Evolutionary conservation across 1,140 invertebrate species (phyloP), one percentile per base, ranked within the genome.

Genomic region (Chymomyza costata): DNA sequence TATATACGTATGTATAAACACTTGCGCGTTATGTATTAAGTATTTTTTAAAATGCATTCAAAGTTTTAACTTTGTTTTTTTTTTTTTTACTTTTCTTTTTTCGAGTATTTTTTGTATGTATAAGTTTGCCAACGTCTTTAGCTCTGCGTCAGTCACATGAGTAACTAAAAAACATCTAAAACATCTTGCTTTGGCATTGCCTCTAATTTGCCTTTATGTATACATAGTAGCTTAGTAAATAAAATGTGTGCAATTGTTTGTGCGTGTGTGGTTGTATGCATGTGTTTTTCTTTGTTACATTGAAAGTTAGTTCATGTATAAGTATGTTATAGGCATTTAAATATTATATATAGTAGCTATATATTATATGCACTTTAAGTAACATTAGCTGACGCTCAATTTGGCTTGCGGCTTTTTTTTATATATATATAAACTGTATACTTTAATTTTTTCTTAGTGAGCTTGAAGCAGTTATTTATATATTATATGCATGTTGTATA

Each of bases 21-120:
- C n/a, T n/a, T n/a, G n/a, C n/a, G n/a, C n/a, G n/a, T n/a, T n/a
- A n/a, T n/a, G n/a, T n/a, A n/a, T 66, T 78, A 78, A 58, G 57
- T 65, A 70, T 76, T 69, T 76, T 35, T 46, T 64, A 51, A 71
- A 76, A 76, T 76, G 71, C 71, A 71, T 67, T 71, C 53, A n/a
- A 71, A 71, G 62, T 66, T 71, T 28, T 28, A n/a, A n/a, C n/a
- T n/a, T n/a, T n/a, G n/a, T n/a, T n/a, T n/a, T n/a, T n/a, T n/a
- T n/a, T n/a, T n/a, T 28, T 28, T 28, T 28, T 28, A 6, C 10
- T 28, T 28, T 28, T 28, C 10, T 28, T 28, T 59, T 28, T 28
- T 66, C 73, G 73, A 80, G 73, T 78, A 80, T 78, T 78, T 50
- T 62, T 70, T 78, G 69, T 65, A 59, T 40, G 54, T 54, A n/a